Evolutionary conservation across 2,113 vertebrate species (phyloP), one percentile per base, ranked within the genome.

Genomic region (Mirounga angustirostris): DNA sequence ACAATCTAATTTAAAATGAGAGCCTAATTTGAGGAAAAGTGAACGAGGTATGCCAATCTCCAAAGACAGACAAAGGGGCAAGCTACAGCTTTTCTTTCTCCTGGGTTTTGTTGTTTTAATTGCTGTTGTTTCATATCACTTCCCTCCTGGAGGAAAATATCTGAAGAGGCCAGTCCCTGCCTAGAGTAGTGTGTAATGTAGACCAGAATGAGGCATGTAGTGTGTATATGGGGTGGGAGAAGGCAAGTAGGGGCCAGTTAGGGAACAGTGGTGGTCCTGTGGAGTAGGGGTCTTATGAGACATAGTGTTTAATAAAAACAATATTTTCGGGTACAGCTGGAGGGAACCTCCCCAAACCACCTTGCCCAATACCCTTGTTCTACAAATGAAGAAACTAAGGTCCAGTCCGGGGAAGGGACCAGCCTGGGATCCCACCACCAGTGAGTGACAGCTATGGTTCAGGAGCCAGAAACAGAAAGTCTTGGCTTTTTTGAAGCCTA

Each of bases 91-190:
- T 83, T 67, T 80, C 59, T 58, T 73, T 73, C 61, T 56, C 5
- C 50, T 71, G 73, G 83, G 9, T 24, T 89, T 54, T 24, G 36
- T 76, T 82, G 50, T 28, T 71, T 56, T 12, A n/a, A 9, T 83
- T 58, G 40, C 33, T 88, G 1, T 54, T 26, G 36, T 43, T 76
- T 71, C 67, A 11, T 21, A 36, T 81, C n/a, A 54, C 67, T 92
- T 88, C 52, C 59, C 73, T 82, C 63, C 93, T 94, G 46, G 80
- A 94, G 96, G 22, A 78, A 73, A 56, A 92, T 80, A 87, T 63
- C 84, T 56, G 65, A 88, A 63, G 74, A 96, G 65, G 54, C 40
- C 24, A 14, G 19, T 81, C n/a, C 14, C 30, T 36, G 40, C 63
- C 71, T 36, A 10, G 78, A 63, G 63, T 26, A 80, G 71, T 13